Conservation (phyloP, 2,888 invertebrate species). For the Mechanitis messenoides region DNA sequence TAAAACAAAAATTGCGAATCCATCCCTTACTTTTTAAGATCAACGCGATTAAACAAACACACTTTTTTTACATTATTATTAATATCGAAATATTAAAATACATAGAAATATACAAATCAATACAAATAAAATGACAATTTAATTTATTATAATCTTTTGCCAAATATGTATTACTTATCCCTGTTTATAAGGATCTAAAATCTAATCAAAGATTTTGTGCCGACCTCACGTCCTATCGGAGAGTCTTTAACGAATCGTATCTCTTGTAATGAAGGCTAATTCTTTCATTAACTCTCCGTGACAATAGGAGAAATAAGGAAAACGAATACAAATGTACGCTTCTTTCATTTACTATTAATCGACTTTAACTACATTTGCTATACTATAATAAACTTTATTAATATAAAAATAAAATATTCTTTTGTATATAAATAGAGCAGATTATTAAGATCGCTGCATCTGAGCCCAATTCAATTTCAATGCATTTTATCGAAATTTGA, state of each 20-base stretch:
- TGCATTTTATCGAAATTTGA: conserved; percentile 68
- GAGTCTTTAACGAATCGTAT: conserved; percentile 75
- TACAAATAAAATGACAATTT: not conserved
- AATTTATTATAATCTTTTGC: not conserved
- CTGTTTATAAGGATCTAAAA: conserved; percentile 39
- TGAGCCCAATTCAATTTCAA: conserved; percentile 26
- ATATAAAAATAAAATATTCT: no score
- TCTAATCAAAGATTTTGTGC: conserved; percentile 58
- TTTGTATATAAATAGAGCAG: no score
- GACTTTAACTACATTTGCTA: not conserved
- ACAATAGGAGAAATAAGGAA: conserved; percentile 68
- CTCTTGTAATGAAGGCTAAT: conserved; percentile 76
- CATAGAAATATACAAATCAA: not conserved
- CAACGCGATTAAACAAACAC: no score
- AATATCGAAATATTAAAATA: not conserved
- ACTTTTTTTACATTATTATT: no score
- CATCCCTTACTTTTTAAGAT: no score
- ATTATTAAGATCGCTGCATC: conserved; percentile 17
- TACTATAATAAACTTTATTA: not conserved
- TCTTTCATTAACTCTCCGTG: conserved; percentile 75
- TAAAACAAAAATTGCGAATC: no score
- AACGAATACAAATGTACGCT: conserved; percentile 57
- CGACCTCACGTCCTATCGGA: conserved; percentile 53
- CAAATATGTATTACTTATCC: not conserved
- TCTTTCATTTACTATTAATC: conserved; percentile 17